Evolutionary conservation across 2,113 vertebrate species (phyloP), one percentile per base, ranked within the genome.

Genomic region (Chaetorhynchus papuensis): DNA sequence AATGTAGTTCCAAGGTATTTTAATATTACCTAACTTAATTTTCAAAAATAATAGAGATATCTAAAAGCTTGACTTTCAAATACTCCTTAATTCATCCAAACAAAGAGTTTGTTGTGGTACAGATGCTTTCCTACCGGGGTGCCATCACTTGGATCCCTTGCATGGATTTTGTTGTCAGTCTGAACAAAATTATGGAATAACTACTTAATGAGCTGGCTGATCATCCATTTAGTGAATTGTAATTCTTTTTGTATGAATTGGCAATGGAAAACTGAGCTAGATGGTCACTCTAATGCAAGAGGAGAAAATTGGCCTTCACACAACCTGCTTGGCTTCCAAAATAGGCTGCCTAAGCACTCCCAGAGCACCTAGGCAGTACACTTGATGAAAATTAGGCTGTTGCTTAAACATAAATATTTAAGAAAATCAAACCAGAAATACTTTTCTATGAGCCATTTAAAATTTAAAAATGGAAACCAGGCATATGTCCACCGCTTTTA

Each of bases 151-250:
- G 75, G 79, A 94, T 70, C 47, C 24, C 65, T 79, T 89, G 63
- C 81, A 66, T 59, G 28, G 39, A 80, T 91, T 92, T 91, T 91
- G 52, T 77, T 85, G 50, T 74, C 78, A 94, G 54, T 49, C n/a
- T 96, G 59, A 91, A 71, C 57, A 80, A 95, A 90, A 96, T 89
- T 80, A 45, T 75, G 70, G 84, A 93, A 80, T 63, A 89, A 95
- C 57, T 80, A 49, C 66, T 93, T 86, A 93, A 89, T 78, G 81
- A 94, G 78, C 59, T 92, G 68, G 37, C 56, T 79, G 83, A 70
- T 93, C 77, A 82, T 90, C 47, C 66, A 83, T 91, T 91, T 69
- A 77, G 52, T 89, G 45, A 94, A 93, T 31, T 87, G n/a, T 72
- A 84, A 87, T 87, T 87, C 65, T 95, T 87, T 30, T 66, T 89